Evolutionary conservation across 2,797 vertebrate genomes (phyloP), one percentile per base, ranked within the genome.

Genomic region (Gallinago nigripennis): DNA sequence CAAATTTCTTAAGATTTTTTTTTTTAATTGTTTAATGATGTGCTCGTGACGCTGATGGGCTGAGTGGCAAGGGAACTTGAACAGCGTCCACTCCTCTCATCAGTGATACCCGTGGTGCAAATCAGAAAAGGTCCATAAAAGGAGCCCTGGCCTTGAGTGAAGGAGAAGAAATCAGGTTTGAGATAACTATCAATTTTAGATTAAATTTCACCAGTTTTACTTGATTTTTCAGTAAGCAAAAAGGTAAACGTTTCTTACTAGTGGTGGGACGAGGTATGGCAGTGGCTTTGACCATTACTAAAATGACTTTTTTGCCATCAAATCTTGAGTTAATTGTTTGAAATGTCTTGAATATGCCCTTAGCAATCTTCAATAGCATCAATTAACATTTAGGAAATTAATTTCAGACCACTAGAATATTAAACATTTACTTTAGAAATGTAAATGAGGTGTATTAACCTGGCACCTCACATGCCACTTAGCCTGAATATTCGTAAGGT

Each of bases 331-430:
- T 93, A 84, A 83, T 96, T 78, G 68, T 39, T 41, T 73, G 61
- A 43, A 94, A 89, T 48, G 68, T 68, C 95, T 95, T 76, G 85
- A 82, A 71, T 80, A 15, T 82, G 91, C 95, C 96, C 85, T 72
- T 77, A 71, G 92, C 82, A 17, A 84, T 95, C 95, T 96, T 82
- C 82, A 94, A 77, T 80, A 48, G 87, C 76, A 77, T 95, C 95
- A 95, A 61, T 97, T 97, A 97, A 96, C 95, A 95, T 95, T 97
- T 96, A 94, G 89, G 75, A 96, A 96, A 95, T 90, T 86, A 86
- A 96, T 83, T 92, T 70, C 86, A 7, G 18, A 24, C 87, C 94
- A 25, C 37, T 82, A 83, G 92, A 87, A 92, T 96, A 82, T 96
- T 93, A 96, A 96, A 93, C 81, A 65, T 95, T 97, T 97, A 88